These are phyloP conservation scores for Anticlea derivata DNA, from an alignment of 2,888 invertebrate species.

Conservation along the genomic window DNA sequence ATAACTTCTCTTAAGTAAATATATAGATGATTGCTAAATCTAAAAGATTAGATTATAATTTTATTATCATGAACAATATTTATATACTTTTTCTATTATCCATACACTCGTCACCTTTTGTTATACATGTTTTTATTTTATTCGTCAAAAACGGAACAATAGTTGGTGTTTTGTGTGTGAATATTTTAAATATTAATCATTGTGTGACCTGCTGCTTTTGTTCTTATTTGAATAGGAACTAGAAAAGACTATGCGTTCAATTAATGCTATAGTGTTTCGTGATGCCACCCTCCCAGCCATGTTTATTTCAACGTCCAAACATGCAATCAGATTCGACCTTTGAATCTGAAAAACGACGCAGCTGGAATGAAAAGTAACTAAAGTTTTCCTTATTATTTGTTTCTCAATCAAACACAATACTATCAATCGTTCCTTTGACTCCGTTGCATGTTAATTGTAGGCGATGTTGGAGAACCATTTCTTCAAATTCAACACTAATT, in stretches of 20 bases:
- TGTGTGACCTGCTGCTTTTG: neutral
- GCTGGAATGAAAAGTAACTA: constrained; percentile 64
- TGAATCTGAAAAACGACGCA: constrained; percentile 62
- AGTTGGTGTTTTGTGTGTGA: neutral
- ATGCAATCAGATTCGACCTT: constrained; percentile 64
- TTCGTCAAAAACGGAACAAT: neutral
- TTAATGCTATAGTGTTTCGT: constrained; percentile 41
- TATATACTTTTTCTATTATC: constrained; percentile 1
- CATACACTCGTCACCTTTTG: neutral
- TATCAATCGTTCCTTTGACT: constrained; percentile 20
- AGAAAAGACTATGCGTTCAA: constrained; percentile 20
- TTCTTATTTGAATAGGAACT: neutral
- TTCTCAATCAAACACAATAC: constrained; percentile 26
- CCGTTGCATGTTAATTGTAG: constrained; percentile 27
- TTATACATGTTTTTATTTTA: neutral
- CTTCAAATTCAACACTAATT: constrained; percentile 10
- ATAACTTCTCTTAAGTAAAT: neutral
- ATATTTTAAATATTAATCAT: neutral
- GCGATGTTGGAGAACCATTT: constrained; percentile 6
- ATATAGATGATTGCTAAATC: constrained; percentile 7
- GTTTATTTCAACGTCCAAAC: constrained; percentile 55
- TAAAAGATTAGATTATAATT: constrained; percentile 15
- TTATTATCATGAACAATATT: constrained; percentile 7
- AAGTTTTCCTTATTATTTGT: constrained; percentile 44
- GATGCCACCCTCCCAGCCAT: constrained; percentile 55